Evolutionary conservation across 2,888 invertebrate genomes (phyloP).

Genomic region (Mactromeris polynyma): DNA sequence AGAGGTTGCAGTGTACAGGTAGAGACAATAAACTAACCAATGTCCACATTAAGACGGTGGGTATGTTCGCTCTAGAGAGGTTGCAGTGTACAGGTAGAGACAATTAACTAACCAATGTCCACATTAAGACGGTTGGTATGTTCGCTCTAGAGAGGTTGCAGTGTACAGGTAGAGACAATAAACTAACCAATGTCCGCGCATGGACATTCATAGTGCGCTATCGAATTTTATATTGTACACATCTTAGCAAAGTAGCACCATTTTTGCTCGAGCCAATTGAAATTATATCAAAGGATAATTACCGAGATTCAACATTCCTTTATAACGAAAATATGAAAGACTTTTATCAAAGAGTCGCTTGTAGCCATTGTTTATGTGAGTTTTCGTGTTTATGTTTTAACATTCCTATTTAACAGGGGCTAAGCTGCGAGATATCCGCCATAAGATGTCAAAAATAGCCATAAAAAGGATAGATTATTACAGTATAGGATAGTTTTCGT

Average conservation of each 20-base stretch:
- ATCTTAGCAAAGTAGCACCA: no score
- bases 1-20: no score
- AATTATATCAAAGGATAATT: neutral
- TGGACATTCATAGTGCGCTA: neutral
- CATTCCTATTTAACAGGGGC: slow-evolving; percentile 40
- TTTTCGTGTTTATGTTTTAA: slow-evolving; percentile 44
- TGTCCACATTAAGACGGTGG: no score
- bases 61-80: no score
- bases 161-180: no score
- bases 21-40: no score
- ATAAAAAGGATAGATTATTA: slow-evolving; percentile 38
- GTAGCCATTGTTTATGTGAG: slow-evolving; percentile 37
- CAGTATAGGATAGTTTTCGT: neutral
- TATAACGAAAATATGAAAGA: slow-evolving; percentile 23
- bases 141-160: no score
- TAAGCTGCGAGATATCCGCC: slow-evolving; percentile 17
- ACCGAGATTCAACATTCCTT: slow-evolving; percentile 19
- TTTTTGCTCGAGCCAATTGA: neutral
- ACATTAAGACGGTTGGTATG: no score
- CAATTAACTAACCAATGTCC: no score
- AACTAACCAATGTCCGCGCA: no score
- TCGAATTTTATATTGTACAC: neutral
- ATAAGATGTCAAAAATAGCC: slow-evolving; percentile 24
- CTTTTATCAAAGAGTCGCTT: slow-evolving; percentile 30
- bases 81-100: no score